Base-by-base conservation (phyloP, 2,888 invertebrate species). In the Tuta absoluta region DNA sequence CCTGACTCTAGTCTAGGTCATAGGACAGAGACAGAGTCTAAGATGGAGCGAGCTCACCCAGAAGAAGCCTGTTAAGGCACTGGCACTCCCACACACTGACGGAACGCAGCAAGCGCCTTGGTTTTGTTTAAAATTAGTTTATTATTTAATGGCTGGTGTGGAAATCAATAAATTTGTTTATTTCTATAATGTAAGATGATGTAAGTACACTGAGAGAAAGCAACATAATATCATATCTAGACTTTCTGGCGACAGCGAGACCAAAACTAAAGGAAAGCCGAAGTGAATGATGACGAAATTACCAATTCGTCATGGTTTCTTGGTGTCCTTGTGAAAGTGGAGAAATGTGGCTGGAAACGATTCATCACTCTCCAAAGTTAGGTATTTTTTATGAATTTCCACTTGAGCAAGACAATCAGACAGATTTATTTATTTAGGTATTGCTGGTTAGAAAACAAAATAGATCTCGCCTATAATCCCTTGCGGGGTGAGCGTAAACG, bases 261-360 rank as follows among this genome's bases (percentile, higher is more conserved):
- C 45, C 45, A 45, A 45, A 45, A 45, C 45, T 45, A 17, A 45
- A 45, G 45, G 45, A 45, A 45, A 45, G 45, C 45, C n/a, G 45
- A 45, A 45, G 45, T 45, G 45, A 45, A 8, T 45, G 45, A 45
- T 45, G 45, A 45, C 17, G n/a, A 45, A 45, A 45, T 45, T 45
- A 45, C 45, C 45, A 17, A 45, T 45, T 17, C n/a, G 45, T 45
- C 45, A 45, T 45, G 45, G 45, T 45, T n/a, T 17, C 17, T 45
- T n/a, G 17, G 45, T 45, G 45, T 45, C 45, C 45, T 45, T 45
- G 45, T 45, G 45, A 45, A 45, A 45, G 45, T 45, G 45, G 45
- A n/a, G 45, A 45, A 45, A 45, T 45, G 45, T 4, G n/a, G 45
- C 45, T 37, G 10, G 17, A 45, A 17, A 45, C 17, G n/a, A 45